Conservation (phyloP, 2,797 vertebrate species). For the Oryzias dopingdopingensis region DNA sequence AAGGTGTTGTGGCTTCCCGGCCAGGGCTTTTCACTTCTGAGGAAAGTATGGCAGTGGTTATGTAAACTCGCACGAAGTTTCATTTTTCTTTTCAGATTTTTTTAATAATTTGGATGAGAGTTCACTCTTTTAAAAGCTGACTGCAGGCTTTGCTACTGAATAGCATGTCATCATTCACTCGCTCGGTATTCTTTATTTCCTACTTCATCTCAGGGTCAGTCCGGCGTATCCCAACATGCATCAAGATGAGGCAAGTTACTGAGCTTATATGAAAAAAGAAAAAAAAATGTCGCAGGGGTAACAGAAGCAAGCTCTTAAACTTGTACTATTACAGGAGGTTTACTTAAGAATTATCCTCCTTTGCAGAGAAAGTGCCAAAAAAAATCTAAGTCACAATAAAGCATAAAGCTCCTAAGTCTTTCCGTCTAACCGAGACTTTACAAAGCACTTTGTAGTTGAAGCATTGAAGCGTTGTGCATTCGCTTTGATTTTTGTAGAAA, state of each 20-base stretch:
- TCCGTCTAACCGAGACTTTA: constrained; percentile 8
- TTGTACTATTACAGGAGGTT: constrained; percentile 10
- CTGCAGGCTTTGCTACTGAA: constrained; percentile 12
- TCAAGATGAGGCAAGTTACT: constrained; percentile 39
- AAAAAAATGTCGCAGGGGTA: constrained; percentile 9
- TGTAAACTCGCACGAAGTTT: constrained; percentile 23
- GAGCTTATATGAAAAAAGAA: constrained; percentile 19
- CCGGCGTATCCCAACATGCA: constrained; percentile 43
- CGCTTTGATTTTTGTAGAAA: constrained; percentile 48
- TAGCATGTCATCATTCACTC: constrained; percentile 30
- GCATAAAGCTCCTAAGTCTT: constrained; percentile 7
- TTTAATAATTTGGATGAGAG: constrained; percentile 32
- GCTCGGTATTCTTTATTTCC: constrained; percentile 20
- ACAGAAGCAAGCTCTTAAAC: constrained; percentile 21
- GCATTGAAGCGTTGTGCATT: constrained; percentile 9
- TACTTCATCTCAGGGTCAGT: constrained; percentile 33
- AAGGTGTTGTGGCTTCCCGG: constrained; percentile 14
- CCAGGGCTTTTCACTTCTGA: constrained; percentile 9
- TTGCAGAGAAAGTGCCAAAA: constrained; percentile 14
- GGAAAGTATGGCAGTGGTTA: constrained; percentile 23
- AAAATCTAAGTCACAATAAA: constrained; percentile 11
- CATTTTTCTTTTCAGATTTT: constrained; percentile 23
- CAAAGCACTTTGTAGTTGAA: constrained; percentile 25
- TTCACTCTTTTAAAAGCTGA: constrained; percentile 28
- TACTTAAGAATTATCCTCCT: constrained; percentile 5